A percentile compares a stretch with the other conserved stretches of the same genome.
Evolutionary conservation across 2,888 invertebrate species (phyloP).

Genomic region (Nudaria mundana): DNA sequence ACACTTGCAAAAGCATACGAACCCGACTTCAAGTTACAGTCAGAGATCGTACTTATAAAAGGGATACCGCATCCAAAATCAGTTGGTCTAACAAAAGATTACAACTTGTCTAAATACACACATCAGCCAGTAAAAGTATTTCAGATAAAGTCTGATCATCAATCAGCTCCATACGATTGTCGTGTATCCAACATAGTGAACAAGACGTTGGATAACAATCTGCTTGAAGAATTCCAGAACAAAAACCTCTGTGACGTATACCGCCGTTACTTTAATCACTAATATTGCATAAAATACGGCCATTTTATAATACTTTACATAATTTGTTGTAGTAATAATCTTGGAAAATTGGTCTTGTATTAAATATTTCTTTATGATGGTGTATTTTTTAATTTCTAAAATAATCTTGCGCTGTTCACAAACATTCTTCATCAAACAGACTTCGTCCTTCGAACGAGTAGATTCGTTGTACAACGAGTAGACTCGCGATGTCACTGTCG

Average conservation of each 20-base stretch:
- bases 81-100: conserved; percentile 37
- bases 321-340: neutral
- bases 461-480: no score
- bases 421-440: no score
- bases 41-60: conserved; percentile 48
- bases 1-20: conserved; percentile 38
- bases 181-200: conserved; percentile 50
- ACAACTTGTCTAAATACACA: conserved; percentile 45
- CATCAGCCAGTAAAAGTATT: conserved; percentile 41
- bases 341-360: no score
- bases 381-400: no score
- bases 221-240: conserved; percentile 39
- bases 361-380: no score
- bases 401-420: no score
- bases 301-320: conserved; percentile 9
- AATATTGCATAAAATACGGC: conserved; percentile 18
- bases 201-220: conserved; percentile 30
- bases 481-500: no score
- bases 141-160: conserved; percentile 37
- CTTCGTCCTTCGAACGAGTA: no score
- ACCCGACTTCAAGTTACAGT: conserved; percentile 41
- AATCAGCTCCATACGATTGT: conserved; percentile 36
- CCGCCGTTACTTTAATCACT: no score
- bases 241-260: conserved; percentile 41
- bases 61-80: conserved; percentile 33